Conservation (phyloP, 2,113 vertebrate genomes). For the Erythrocebus patas region DNA sequence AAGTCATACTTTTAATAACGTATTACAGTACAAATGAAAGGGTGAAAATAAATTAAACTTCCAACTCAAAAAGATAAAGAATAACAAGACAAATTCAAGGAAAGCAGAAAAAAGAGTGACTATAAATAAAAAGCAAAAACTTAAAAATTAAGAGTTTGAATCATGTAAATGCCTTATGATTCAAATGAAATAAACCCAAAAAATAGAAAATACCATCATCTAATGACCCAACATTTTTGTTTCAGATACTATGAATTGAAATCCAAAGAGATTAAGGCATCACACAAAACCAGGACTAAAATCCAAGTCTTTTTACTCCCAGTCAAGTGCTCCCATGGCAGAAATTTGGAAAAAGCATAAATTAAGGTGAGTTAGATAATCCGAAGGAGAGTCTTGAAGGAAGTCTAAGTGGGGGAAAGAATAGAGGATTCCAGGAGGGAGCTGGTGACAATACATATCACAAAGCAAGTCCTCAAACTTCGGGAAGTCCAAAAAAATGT, state of each 20-base stretch:
- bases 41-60: background rate
- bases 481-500: background rate
- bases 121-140: background rate
- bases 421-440: background rate
- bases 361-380: background rate
- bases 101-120: background rate
- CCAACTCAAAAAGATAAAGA: background rate
- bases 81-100: background rate
- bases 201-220: background rate
- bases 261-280: background rate
- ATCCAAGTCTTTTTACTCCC: background rate
- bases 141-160: background rate
- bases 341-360: background rate
- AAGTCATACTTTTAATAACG: background rate
- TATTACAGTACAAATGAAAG: background rate
- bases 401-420: background rate
- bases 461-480: too few species aligned
- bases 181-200: slow-evolving; percentile 18
- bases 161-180: background rate
- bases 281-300: slow-evolving; percentile 4
- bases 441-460: too few species aligned
- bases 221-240: background rate
- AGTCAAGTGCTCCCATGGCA: background rate
- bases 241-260: background rate
- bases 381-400: background rate